Evolutionary conservation across 2,113 vertebrate genomes (phyloP), one percentile per base, ranked within the genome.

Genomic region (Ophiodon elongatus): DNA sequence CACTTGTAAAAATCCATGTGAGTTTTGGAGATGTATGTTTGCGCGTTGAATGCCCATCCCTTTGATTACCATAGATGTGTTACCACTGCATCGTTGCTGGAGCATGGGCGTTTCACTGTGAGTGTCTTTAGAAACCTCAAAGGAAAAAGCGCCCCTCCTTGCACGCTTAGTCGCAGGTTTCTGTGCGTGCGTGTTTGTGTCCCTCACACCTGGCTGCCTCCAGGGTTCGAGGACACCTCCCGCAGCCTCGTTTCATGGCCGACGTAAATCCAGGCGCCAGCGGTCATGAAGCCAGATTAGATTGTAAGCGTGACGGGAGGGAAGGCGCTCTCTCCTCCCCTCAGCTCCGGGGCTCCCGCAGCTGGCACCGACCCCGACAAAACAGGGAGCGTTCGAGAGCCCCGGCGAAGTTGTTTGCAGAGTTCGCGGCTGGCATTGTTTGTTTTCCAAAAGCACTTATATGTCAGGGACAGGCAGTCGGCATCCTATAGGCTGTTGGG

Each of bases 211-310:
- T 82, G 79, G 70, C 43, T 31, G 64, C 60, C 86, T 70, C 31
- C 68, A 2, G 78, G 60, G 50, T 73, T 87, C 4, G 19, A 76
- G 89, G 68, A 86, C 85, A 6, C 39, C 23, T 78, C 75, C 15
- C 2, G 7, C 60, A 50, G 67, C 62, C 56, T 78, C 35, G 73
- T 81, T 89, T 90, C 80, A 86, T 29, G 76, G 66, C 63, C 33
- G 63, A 75, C 68, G 79, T 83, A 79, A 91, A 89, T 89, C 77
- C 63, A 0, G 54, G 29, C 10, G n/a, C 81, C 82, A 15, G 82
- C 39, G 59, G 66, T 84, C 80, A 70, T 41, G 39, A 68, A 80
- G 69, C 73, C 70, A 76, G 88, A 90, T 89, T 80, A 85, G 79
- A 85, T 66, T 50, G 72, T 25, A n/a, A 86, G 80, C 54, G 10